Conservation (phyloP, 2,113 vertebrate genomes). For the Dissostichus mawsoni region DNA sequence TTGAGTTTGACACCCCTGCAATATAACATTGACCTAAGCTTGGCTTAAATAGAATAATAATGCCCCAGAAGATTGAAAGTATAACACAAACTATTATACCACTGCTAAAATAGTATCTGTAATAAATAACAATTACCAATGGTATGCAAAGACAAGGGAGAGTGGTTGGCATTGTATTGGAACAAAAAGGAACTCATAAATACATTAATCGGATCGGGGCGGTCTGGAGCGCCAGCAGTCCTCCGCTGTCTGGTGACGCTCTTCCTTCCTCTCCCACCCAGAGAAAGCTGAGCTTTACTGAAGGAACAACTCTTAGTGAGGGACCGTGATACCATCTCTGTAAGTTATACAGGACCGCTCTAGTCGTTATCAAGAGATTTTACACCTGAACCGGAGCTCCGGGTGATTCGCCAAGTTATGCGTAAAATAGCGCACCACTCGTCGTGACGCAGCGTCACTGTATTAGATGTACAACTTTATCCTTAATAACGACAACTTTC, state of each 20-base stretch:
- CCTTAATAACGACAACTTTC: neutral
- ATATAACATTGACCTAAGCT: too few species aligned
- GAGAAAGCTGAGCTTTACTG: constrained; percentile 60
- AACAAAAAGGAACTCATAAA: constrained; percentile 46
- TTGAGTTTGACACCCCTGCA: too few species aligned
- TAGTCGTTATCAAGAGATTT: neutral
- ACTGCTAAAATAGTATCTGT: neutral
- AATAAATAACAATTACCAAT: neutral
- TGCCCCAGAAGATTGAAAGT: neutral
- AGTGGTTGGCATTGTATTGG: neutral
- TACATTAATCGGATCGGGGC: constrained; percentile 42
- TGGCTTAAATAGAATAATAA: neutral
- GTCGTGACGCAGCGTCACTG: constrained; percentile 63
- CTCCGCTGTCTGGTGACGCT: constrained; percentile 80
- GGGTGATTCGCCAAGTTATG: constrained; percentile 65
- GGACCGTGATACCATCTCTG: neutral
- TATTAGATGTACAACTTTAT: constrained; percentile 55
- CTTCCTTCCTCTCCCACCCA: constrained; percentile 88
- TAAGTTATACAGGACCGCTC: neutral
- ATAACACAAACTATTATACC: too few species aligned
- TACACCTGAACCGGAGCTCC: constrained; percentile 23
- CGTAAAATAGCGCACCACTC: constrained; percentile 66
- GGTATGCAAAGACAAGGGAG: neutral
- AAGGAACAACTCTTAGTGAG: constrained; percentile 33
- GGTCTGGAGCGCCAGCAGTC: constrained; percentile 70